Evolutionary conservation across 2,113 vertebrate species (phyloP), one percentile per base, ranked within the genome.

Genomic region (Cathartes aura): DNA sequence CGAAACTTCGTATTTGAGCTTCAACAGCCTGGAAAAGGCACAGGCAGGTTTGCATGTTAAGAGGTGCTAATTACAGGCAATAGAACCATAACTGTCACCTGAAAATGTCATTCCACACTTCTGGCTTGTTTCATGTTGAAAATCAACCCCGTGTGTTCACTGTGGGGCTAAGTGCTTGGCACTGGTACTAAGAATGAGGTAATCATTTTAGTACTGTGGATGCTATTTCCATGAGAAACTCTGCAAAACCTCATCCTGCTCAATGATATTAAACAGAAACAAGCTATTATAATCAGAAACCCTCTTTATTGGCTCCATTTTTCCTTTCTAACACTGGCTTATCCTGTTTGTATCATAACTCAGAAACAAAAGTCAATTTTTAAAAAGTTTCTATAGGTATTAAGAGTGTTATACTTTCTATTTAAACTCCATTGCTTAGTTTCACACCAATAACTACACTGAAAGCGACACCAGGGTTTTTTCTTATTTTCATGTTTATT

Each of bases 1-100:
- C 99, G 98, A 99, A 99, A 97, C 99, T 99, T 96, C 99, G 98
- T 93, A 99, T 99, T 97, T 99, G 99, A 98, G 99, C 99, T 98
- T 99, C 99, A 38, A 99, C 99, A 88, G 99, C 99, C 99, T 99
- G 98, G 68, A 98, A 98, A 97, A 97, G 84, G 82, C 82, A 98
- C 30, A 62, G 97, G 96, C 95, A 98, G 89, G 98, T 91, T 92
- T 97, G 98, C 98, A 97, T 98, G 98, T 99, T 99, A 99, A 98
- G 97, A 99, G 98, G 98, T 98, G 98, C 97, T 99, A 99, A 99
- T 99, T 98, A 99, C 98, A 98, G 98, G 98, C 98, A 98, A 98
- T 98, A 98, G 98, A 98, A 98, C 98, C 98, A 95, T 98, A 99
- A 98, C 98, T 98, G 98, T 98, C 99, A 99, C 98, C 98, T 98